Evolutionary conservation across 2,888 invertebrate species (phyloP), one percentile per base, ranked within the genome.

Genomic region (Helobdella robusta): DNA sequence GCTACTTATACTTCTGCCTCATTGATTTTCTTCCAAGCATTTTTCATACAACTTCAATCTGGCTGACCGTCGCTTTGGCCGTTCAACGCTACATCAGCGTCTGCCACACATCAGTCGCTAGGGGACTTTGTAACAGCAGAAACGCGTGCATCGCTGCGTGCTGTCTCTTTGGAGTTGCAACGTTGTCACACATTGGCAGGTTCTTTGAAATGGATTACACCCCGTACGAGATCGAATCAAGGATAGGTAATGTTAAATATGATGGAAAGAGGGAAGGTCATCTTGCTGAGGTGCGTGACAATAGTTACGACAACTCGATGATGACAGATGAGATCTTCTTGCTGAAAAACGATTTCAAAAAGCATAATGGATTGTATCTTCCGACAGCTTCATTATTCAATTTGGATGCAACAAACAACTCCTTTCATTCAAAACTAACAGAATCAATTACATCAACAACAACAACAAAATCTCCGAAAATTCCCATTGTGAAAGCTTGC

Each of bases 81-180:
- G 32, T 68, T 20, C 94, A 94, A 81, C 83, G 93, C 72, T 94
- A 92, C 82, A 89, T 94, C 74, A 94, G 91, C 80, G 91, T 94
- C 1, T 93, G 92, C 75, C 91, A 92, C 78, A 90, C 92, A 0
- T 86, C 90, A 0, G 84, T 88, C 68, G 93, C 92, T 0, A 84
- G 89, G 67, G 87, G 87, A 20, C 82, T 84, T 80, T 85, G 85
- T 75, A 84, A 83, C 30, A 81, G 83, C 69, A 63, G 58, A 1
- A 65, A 91, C 66, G 75, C 89, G 56, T 85, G 86, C 76, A 87
- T 86, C 70, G 88, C 87, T 72, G 86, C 91, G 35, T 81, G 86
- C 63, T 86, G 86, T 79, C 90, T 93, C 70, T 86, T 87, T 58
- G 20, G 56, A 25, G 34, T 59, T 11, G 67, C 68, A 15, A 25